Conservation (phyloP, 2,888 invertebrate genomes). For the Nephrotoma flavescens region DNA sequence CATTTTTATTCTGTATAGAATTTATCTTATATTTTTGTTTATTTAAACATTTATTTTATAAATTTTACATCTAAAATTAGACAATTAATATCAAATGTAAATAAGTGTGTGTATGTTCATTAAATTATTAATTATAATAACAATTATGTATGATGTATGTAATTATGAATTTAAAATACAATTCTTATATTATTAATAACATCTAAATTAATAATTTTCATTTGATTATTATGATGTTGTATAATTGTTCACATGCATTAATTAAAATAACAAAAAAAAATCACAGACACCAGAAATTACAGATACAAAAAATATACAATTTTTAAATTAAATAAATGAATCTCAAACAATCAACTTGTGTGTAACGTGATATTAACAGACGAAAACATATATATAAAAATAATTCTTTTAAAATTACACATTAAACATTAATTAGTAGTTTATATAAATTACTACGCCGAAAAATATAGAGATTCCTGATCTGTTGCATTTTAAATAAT, state of each 20-base stretch:
- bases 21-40: neutral
- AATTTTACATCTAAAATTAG: neutral
- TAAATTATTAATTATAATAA: neutral
- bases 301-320: neutral
- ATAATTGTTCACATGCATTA: neutral
- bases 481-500: neutral
- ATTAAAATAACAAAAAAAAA: neutral
- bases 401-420: neutral
- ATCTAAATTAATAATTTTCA: neutral
- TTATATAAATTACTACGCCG: neutral
- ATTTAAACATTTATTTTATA: neutral
- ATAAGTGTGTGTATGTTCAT: neutral
- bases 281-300: neutral
- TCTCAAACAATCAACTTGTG: too few relatives aligned
- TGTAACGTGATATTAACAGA: neutral
- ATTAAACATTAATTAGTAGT: neutral
- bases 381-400: neutral
- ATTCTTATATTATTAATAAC: neutral
- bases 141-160: neutral
- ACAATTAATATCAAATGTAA: neutral
- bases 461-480: neutral
- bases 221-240: neutral
- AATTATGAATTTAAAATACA: neutral
- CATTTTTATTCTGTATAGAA: neutral
- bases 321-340: too few relatives aligned